Evolutionary conservation across 1,140 invertebrate species (phyloP), one percentile per base, ranked within the genome.

Genomic region (Scaptomyza pallida): DNA sequence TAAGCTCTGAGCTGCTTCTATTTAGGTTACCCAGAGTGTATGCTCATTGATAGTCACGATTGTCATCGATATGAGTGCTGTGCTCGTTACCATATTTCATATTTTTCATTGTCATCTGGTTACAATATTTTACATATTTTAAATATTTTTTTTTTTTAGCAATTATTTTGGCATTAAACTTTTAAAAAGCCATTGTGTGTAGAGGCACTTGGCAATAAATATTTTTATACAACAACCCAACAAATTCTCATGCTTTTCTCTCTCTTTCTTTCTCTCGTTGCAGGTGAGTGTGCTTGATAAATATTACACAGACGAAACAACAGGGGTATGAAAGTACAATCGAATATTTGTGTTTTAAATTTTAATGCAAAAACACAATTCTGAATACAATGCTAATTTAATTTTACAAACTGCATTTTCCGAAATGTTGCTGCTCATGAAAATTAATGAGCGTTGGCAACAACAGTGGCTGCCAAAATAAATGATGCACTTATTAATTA

Each of bases 401-500:
- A 65, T 26, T 52, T 65, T 43, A 15, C 63, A 73, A n/a, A 13
- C 35, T 37, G 13, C 10, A 3, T n/a, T 37, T 3, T 55, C 60
- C 8, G 33, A 35, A 57, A 45, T 44, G 9, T 43, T 6, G 13
- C 10, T 8, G 33, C 10, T 8, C 21, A 15, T 37, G 23, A 37
- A n/a, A 26, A 8, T 13, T 16, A 44, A 26, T 10, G 13, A 33
- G 33, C 40, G 47, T 16, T 35, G 15, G 44, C 35, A 43, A 12
- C 47, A 43, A 43, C 52, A 55, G 52, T 55, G 37, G 1, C 52
- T 45, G 23, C 10, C 1, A 55, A 50, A 45, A 54, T 56, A 78
- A 79, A 79, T 72, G 68, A 63, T 56, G 52, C 59, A 57, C 55
- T 35, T 81, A 81, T 81, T 88, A 78, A 78, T 88, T 77, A 75